Percentiles rank a stretch among this genome's conserved stretches.
These are phyloP conservation scores for Microctonus brassicae DNA, from an alignment of 2,888 invertebrate genomes.

Conservation along the genomic window DNA sequence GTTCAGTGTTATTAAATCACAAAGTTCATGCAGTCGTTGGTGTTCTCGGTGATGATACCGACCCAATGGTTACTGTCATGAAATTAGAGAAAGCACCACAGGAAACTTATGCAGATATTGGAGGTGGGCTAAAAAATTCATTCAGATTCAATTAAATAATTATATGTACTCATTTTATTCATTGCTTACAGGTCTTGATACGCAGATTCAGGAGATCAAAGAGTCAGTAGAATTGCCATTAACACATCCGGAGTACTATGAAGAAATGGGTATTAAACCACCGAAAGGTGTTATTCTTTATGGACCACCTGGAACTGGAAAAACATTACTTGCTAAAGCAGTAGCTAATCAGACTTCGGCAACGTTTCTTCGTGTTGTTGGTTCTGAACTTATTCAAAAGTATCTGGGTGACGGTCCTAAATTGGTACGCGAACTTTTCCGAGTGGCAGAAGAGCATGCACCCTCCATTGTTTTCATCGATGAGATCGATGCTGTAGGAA, in stretches of 20 bases:
- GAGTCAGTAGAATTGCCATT: constrained; percentile 98
- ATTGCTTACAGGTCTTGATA: constrained; percentile 85
- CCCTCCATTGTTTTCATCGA: constrained; percentile 99
- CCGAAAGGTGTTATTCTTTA: constrained; percentile 99
- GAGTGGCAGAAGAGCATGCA: constrained; percentile 99
- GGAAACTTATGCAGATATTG: constrained; percentile 99
- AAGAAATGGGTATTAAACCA: constrained; percentile 99
- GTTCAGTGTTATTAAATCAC: constrained; percentile 97
- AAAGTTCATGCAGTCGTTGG: constrained; percentile 99
- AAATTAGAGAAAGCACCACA: constrained; percentile 99
- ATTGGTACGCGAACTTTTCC: constrained; percentile 95
- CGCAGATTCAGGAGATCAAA: constrained; percentile 97
- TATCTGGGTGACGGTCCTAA: constrained; percentile 99
- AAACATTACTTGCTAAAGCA: constrained; percentile 97
- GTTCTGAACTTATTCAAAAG: constrained; percentile 99
- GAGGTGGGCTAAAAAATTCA: constrained; percentile 72
- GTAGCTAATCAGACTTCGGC: constrained; percentile 99
- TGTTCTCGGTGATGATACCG: constrained; percentile 98
- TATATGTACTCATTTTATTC: too few relatives aligned
- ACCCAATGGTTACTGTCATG: constrained; percentile 99
- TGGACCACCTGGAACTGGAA: constrained; percentile 98
- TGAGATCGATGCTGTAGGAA: constrained; percentile 99
- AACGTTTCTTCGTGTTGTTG: constrained; percentile 97
- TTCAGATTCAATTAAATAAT: not conserved
- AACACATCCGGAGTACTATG: constrained; percentile 99